Evolutionary conservation across 2,888 invertebrate species (phyloP).

Genomic region (Synergus umbraculus): DNA sequence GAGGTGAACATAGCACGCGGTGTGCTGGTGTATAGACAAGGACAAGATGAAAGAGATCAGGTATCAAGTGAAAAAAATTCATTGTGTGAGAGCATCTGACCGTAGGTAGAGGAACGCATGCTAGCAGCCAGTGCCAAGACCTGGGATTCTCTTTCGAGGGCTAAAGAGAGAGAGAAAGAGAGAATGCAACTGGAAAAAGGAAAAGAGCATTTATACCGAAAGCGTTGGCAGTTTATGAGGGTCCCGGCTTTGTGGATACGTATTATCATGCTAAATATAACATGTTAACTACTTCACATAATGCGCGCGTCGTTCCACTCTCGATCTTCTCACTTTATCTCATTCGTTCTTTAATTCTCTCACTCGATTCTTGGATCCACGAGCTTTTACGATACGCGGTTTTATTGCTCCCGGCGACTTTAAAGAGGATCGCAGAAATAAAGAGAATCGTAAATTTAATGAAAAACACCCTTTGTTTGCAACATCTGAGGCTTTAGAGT

Average conservation of each 20-base stretch:
- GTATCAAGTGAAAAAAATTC: constrained; percentile 71
- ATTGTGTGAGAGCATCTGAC: constrained; percentile 77
- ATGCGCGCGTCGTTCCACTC: constrained; percentile 50
- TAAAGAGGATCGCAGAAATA: constrained; percentile 3
- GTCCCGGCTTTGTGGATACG: constrained; percentile 74
- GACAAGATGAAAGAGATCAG: constrained; percentile 70
- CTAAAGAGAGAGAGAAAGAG: constrained; percentile 35
- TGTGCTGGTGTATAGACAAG: constrained; percentile 51
- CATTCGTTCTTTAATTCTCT: constrained; percentile 49
- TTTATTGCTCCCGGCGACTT: constrained; percentile 2
- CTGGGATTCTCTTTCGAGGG: constrained; percentile 40
- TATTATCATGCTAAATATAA: constrained; percentile 78
- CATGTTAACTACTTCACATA: constrained; percentile 85
- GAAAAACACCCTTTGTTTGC: constrained; percentile 1
- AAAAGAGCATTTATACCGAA: constrained; percentile 59
- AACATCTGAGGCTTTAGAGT: not conserved
- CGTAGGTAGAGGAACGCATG: constrained; percentile 70
- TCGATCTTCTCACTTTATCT: constrained; percentile 43
- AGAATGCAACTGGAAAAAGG: constrained; percentile 44
- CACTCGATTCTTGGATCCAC: constrained; percentile 35
- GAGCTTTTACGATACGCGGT: constrained; percentile 12
- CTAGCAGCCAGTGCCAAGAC: constrained; percentile 52
- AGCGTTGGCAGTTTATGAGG: constrained; percentile 77
- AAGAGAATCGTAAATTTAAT: constrained; percentile 7
- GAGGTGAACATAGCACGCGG: constrained; percentile 43